These are phyloP conservation scores for Camarhynchus parvulus DNA, from an alignment of 2,113 vertebrate genomes.

Conservation along the genomic window DNA sequence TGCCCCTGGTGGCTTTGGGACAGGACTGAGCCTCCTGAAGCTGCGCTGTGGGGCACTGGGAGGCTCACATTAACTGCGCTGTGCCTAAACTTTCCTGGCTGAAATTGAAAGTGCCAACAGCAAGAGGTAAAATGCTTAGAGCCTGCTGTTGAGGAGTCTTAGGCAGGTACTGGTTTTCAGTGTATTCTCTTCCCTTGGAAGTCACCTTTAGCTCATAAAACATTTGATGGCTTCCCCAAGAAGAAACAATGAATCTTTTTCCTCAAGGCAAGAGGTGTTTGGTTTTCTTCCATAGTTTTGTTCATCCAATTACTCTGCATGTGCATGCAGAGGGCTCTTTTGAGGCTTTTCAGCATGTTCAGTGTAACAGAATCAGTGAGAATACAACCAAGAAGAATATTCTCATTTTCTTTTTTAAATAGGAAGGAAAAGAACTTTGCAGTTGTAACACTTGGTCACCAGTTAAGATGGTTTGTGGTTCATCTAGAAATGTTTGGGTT, in stretches of 20 bases:
- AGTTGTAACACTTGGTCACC: background rate
- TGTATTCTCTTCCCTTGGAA: background rate
- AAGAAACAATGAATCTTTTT: background rate
- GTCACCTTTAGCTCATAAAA: background rate
- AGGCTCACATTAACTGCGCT: fast-evolving
- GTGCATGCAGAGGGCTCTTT: background rate
- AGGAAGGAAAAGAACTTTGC: background rate
- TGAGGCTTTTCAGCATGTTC: background rate
- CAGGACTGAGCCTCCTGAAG: background rate
- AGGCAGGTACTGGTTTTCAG: background rate
- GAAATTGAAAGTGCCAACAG: background rate
- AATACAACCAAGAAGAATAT: background rate
- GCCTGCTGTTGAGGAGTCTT: background rate
- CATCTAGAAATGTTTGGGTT: background rate
- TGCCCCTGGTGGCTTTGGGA: background rate
- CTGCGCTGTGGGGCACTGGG: fast-evolving
- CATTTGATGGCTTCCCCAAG: background rate
- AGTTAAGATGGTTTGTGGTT: background rate
- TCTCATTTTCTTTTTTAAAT: background rate
- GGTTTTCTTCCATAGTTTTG: background rate
- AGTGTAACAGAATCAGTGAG: background rate
- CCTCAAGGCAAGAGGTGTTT: background rate
- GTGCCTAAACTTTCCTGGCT: background rate
- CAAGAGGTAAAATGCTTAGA: background rate
- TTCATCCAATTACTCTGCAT: background rate